A percentile compares a stretch with the other conserved stretches of the same genome.
Evolutionary conservation across 2,888 invertebrate species (phyloP).

Genomic region (Sussaba pulchella): DNA sequence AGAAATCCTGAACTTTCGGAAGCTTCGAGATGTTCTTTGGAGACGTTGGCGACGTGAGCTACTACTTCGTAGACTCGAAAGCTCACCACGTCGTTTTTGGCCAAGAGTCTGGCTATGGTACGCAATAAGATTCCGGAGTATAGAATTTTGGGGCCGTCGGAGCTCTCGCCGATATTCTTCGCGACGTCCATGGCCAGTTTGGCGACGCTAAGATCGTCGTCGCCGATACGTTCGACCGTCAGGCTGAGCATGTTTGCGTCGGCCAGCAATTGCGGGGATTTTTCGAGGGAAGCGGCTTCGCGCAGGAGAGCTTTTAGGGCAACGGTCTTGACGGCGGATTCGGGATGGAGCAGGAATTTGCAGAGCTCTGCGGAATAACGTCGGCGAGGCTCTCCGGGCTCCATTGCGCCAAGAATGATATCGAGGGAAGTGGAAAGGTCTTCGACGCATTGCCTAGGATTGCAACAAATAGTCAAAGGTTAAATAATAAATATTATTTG

Average conservation of each 20-base stretch:
- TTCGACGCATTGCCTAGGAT: conserved; percentile 75
- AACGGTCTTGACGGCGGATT: conserved; percentile 72
- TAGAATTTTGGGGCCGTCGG: conserved; percentile 84
- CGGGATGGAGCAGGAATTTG: conserved; percentile 71
- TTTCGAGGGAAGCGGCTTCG: conserved; percentile 66
- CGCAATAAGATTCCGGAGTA: conserved; percentile 86
- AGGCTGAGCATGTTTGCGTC: conserved; percentile 86
- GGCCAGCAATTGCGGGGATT: conserved; percentile 83
- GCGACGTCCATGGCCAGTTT: conserved; percentile 87
- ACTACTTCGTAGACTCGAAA: conserved; percentile 91
- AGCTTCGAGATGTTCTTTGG: conserved; percentile 86
- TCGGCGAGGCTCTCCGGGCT: conserved; percentile 75
- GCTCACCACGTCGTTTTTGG: conserved; percentile 86
- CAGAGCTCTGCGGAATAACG: conserved; percentile 75
- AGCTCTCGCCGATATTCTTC: conserved; percentile 83
- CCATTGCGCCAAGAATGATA: conserved; percentile 68
- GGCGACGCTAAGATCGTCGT: conserved; percentile 87
- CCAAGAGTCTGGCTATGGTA: conserved; percentile 86
- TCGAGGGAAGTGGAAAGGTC: conserved; percentile 75
- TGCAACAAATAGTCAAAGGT: conserved; percentile 56
- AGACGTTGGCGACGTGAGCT: conserved; percentile 87
- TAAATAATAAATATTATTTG: background rate
- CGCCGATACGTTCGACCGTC: conserved; percentile 86
- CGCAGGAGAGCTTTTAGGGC: conserved; percentile 74
- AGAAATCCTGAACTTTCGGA: conserved; percentile 88